A percentile compares a stretch with the other conserved stretches of the same genome.
These are phyloP conservation scores for Ciconia nigra DNA, from an alignment of 2,797 vertebrate genomes.

Conservation along the genomic window DNA sequence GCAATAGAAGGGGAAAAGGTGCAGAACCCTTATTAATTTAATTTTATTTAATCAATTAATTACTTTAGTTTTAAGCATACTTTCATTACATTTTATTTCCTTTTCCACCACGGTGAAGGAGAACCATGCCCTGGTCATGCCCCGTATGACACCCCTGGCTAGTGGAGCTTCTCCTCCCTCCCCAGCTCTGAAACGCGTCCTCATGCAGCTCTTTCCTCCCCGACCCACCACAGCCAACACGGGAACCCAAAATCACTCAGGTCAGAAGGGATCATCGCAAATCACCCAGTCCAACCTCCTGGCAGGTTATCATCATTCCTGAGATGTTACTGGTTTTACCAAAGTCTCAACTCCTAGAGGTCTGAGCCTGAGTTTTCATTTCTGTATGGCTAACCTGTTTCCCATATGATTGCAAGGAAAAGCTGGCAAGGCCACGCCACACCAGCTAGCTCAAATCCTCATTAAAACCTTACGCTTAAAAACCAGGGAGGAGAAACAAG, in stretches of 20 bases:
- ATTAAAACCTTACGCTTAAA: too few relatives aligned
- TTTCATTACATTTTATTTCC: neutral
- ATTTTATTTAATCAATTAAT: neutral
- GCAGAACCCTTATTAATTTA: neutral
- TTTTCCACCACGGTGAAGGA: neutral
- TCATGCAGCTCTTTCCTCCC: neutral
- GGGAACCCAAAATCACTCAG: neutral
- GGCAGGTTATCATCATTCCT: neutral
- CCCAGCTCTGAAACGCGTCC: neutral
- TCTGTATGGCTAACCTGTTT: neutral
- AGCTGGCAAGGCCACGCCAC: too few relatives aligned
- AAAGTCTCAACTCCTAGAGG: neutral
- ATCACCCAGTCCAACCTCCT: neutral
- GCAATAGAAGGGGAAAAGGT: neutral
- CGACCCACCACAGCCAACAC: fast-evolving
- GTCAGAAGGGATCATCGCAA: neutral
- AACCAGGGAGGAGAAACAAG: too few relatives aligned
- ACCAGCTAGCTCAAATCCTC: too few relatives aligned
- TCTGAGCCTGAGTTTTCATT: neutral
- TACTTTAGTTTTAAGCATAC: neutral
- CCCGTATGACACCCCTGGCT: fast-evolving
- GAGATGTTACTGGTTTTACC: neutral
- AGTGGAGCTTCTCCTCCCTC: neutral
- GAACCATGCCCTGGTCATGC: neutral
- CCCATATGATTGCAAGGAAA: too few relatives aligned